Evolutionary conservation across 2,113 vertebrate genomes (phyloP).

Genomic region (Nycticebus coucang): DNA sequence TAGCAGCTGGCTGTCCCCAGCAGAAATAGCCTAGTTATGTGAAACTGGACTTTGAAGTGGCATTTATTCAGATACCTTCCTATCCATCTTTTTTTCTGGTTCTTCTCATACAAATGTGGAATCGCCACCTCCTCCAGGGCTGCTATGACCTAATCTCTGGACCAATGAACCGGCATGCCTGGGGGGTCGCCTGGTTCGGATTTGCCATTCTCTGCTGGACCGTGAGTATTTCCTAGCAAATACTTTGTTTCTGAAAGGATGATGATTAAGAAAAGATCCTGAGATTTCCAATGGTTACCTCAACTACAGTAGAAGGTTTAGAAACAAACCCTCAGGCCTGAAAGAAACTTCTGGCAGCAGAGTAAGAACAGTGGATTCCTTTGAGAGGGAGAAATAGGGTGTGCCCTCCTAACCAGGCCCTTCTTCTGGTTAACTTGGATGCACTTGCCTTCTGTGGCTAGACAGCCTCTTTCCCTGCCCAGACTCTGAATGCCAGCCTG

Average conservation of each 20-base stretch:
- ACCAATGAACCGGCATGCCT: constrained; percentile 84
- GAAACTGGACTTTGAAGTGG: not conserved
- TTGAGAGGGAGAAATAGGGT: not conserved
- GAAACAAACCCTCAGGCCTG: not conserved
- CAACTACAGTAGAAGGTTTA: not conserved
- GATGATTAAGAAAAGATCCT: not conserved
- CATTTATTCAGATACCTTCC: not conserved
- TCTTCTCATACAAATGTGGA: not conserved
- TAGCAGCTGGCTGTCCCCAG: not conserved
- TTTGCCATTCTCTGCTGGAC: constrained; percentile 91
- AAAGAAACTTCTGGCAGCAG: not conserved
- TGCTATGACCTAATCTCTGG: constrained; percentile 87
- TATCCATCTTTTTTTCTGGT: not conserved
- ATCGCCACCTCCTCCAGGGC: constrained; percentile 77
- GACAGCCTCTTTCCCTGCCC: not conserved
- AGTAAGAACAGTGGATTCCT: not conserved
- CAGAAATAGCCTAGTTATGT: not conserved
- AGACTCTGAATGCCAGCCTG: not conserved
- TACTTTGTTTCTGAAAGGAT: not conserved
- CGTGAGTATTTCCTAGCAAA: constrained; percentile 82
- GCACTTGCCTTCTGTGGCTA: not conserved
- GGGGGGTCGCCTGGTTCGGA: constrained; percentile 91
- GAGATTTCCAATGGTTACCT: not conserved
- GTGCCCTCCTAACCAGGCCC: not conserved
- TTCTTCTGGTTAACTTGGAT: not conserved